phyloP scores from a whole-genome alignment of 2,113 vertebrate genomes.

The Microcebus lehilahytsara region DNA sequence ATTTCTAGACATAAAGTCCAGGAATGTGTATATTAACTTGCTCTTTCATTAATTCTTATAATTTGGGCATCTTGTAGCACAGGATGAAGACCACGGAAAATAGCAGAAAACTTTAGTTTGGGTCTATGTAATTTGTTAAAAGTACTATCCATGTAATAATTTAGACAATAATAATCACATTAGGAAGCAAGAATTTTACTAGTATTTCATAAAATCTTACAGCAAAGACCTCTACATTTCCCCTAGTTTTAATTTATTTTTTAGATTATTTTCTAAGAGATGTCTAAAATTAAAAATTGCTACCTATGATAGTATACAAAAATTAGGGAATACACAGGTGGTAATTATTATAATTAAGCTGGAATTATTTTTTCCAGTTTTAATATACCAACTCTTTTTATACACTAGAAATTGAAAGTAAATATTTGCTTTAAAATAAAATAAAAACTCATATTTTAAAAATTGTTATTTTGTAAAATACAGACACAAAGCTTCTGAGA shows the following conservation, averaged over 20 bases:
- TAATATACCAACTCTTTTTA: neutral
- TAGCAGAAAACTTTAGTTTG: constrained; percentile 8
- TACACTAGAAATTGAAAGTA: neutral
- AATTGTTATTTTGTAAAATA: neutral
- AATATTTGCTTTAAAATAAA: neutral
- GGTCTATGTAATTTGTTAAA: neutral
- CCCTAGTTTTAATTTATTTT: neutral
- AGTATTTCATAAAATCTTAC: neutral
- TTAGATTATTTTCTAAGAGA: neutral
- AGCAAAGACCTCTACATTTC: neutral
- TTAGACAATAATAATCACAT: neutral
- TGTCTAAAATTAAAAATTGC: neutral
- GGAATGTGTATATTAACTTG: neutral
- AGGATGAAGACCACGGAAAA: neutral
- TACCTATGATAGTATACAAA: neutral
- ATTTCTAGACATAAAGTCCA: neutral
- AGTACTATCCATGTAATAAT: neutral
- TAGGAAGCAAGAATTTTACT: constrained; percentile 4
- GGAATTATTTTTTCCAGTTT: neutral
- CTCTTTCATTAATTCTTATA: neutral
- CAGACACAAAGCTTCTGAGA: neutral
- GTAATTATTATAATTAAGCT: neutral
- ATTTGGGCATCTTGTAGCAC: neutral
- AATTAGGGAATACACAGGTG: neutral
- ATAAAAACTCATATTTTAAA: neutral